A percentile compares a stretch with the other conserved stretches of the same genome.
These are phyloP conservation scores for Pogonomyrmex californicus DNA, from an alignment of 1,140 invertebrate species.

Conservation along the genomic window DNA sequence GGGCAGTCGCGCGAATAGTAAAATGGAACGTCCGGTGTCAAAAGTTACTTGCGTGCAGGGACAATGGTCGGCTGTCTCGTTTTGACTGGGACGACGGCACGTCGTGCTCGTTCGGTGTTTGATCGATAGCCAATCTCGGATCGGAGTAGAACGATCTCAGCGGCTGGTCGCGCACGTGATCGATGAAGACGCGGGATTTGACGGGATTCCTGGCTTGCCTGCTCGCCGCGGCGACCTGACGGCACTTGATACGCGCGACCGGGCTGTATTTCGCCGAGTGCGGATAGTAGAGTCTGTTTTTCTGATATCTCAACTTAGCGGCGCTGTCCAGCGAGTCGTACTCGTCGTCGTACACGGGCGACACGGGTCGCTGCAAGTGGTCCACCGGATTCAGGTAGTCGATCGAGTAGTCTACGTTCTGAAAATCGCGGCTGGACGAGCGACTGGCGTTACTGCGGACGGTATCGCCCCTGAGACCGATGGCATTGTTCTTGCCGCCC, in stretches of 20 bases:
- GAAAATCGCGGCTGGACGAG: slow-evolving; percentile 69
- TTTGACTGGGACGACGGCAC: slow-evolving; percentile 60
- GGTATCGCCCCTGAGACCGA: slow-evolving; percentile 70
- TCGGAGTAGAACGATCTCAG: slow-evolving; percentile 83
- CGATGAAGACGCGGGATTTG: slow-evolving; percentile 80
- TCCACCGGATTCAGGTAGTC: slow-evolving; percentile 82
- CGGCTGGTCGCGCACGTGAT: slow-evolving; percentile 81
- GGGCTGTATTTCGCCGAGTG: slow-evolving; percentile 78
- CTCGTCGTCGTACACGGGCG: slow-evolving; percentile 78
- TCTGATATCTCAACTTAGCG: slow-evolving; percentile 73
- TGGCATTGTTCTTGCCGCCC: slow-evolving; percentile 55
- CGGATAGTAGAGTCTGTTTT: slow-evolving; percentile 73
- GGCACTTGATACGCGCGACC: slow-evolving; percentile 74
- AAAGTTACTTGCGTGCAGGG: slow-evolving; percentile 80
- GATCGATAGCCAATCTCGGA: slow-evolving; percentile 79
- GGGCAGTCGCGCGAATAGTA: neutral
- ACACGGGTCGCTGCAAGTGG: slow-evolving; percentile 81
- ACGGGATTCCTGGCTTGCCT: slow-evolving; percentile 67
- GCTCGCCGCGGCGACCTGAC: slow-evolving; percentile 33
- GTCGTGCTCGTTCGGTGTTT: slow-evolving; percentile 67
- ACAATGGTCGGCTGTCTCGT: slow-evolving; percentile 81
- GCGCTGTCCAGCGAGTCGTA: slow-evolving; percentile 79
- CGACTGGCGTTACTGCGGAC: slow-evolving; percentile 74
- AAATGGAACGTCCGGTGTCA: slow-evolving; percentile 31
- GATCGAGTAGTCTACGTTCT: slow-evolving; percentile 73